phyloP scores from a whole-genome alignment of 2,888 invertebrate species.

The Drosophila multiciliata region DNA sequence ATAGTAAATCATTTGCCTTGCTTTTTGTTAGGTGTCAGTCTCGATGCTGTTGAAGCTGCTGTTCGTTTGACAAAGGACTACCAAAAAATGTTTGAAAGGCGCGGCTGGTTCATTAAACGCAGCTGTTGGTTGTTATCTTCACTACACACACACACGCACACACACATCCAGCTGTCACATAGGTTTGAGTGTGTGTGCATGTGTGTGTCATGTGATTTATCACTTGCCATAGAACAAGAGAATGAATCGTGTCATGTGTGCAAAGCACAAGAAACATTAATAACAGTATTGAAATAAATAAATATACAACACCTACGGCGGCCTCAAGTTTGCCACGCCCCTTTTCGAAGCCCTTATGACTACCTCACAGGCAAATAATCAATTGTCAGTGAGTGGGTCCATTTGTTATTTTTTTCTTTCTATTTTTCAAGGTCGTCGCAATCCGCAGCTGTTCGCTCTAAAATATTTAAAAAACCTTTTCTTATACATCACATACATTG shows the following conservation, averaged over 20 bases:
- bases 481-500: neutral
- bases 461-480: slow-evolving; percentile 56
- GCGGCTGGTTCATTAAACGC: slow-evolving; percentile 79
- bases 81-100: slow-evolving; percentile 64
- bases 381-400: slow-evolving; percentile 26
- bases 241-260: slow-evolving; percentile 75
- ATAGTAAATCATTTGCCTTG: neutral
- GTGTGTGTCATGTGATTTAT: slow-evolving; percentile 66
- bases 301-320: slow-evolving; percentile 42
- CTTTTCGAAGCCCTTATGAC: slow-evolving; percentile 24
- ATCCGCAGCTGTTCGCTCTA: slow-evolving; percentile 12
- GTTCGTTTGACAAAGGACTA: slow-evolving; percentile 59
- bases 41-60: slow-evolving; percentile 29
- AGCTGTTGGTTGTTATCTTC: slow-evolving; percentile 74
- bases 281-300: slow-evolving; percentile 65
- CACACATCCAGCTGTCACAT: slow-evolving; percentile 24
- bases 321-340: slow-evolving; percentile 39
- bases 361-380: slow-evolving; percentile 29
- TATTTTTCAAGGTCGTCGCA: slow-evolving; percentile 43
- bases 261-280: slow-evolving; percentile 70
- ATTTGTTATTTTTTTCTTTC: slow-evolving; percentile 12
- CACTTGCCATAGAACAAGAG: slow-evolving; percentile 63
- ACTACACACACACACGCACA: slow-evolving; percentile 26
- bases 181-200: slow-evolving; percentile 16
- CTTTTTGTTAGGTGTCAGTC: slow-evolving; percentile 25